A percentile compares a stretch with the other conserved stretches of the same genome.
phyloP scores from a whole-genome alignment of 2,797 vertebrate species.

The Alosa sapidissima region DNA sequence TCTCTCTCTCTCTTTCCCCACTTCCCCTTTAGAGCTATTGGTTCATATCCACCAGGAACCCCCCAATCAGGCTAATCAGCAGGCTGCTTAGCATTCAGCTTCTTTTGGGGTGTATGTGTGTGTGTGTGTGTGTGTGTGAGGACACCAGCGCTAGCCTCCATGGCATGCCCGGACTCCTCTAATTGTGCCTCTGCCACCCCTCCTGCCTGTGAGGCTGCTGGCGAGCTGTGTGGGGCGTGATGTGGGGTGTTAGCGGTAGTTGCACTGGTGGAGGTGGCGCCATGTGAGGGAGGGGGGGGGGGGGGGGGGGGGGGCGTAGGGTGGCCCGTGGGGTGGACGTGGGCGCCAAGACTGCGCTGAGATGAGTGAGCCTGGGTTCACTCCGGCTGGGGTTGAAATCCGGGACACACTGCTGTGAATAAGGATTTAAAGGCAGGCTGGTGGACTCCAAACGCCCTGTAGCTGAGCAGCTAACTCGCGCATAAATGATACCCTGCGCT shows the following conservation, averaged over 20 bases:
- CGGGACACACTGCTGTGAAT: not conserved
- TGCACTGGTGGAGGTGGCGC: not conserved
- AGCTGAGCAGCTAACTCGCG: not conserved
- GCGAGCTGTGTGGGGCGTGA: not conserved
- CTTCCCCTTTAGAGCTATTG: not conserved
- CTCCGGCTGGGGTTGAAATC: not conserved
- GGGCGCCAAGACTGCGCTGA: not conserved
- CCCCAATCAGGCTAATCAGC: conserved; percentile 55
- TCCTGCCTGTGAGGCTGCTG: conserved; percentile 20
- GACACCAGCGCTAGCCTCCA: conserved; percentile 23
- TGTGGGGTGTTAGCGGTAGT: not conserved
- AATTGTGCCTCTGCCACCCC: conserved; percentile 40
- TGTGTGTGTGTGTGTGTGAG: not conserved
- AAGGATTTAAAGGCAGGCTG: not conserved
- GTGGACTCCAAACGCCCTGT: not conserved
- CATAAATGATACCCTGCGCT: not conserved
- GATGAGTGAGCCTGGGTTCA: not conserved
- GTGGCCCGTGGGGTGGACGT: too few relatives aligned
- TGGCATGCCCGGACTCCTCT: conserved; percentile 31
- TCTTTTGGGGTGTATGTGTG: conserved; percentile 1
- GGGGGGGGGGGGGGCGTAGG: not conserved
- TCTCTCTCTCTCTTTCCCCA: not conserved
- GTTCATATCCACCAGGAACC: conserved; percentile 50
- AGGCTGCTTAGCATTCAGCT: conserved; percentile 54
- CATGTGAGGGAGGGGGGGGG: too few relatives aligned